Percentiles rank a stretch among this genome's conserved stretches.
Conservation (phyloP, 2,888 invertebrate genomes). For the Amblyjoppa proteus region DNA sequence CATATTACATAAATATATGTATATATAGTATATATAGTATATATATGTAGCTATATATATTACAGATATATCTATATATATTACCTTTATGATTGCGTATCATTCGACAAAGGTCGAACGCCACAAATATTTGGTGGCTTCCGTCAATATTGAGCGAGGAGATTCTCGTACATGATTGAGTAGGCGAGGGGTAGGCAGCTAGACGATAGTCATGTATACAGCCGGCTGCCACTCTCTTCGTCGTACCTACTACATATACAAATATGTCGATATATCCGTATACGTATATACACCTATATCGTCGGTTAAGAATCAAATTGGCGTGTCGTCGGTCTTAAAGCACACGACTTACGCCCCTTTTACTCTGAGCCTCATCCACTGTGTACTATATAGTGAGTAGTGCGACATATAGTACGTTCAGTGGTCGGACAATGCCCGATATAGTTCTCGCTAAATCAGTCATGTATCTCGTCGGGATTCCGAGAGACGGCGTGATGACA, state of each 20-base stretch:
- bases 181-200: background rate
- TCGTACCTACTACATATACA: background rate
- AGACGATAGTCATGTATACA: background rate
- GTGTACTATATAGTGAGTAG: background rate
- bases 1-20: no score
- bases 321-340: background rate
- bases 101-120: background rate
- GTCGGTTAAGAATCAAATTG: background rate
- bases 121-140: slow-evolving; percentile 34
- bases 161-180: slow-evolving; percentile 18
- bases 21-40: no score
- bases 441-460: slow-evolving; percentile 36
- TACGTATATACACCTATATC: background rate
- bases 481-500: slow-evolving; percentile 30
- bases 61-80: no score
- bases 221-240: background rate
- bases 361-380: background rate
- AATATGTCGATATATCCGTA: background rate
- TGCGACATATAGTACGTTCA: background rate
- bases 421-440: slow-evolving; percentile 9
- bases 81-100: background rate
- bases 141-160: slow-evolving; percentile 43
- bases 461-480: slow-evolving; percentile 33
- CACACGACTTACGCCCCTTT: background rate
- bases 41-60: no score